These are phyloP conservation scores for Brachionus manjavacas DNA, from an alignment of 1,140 invertebrate genomes.

Conservation along the genomic window DNA sequence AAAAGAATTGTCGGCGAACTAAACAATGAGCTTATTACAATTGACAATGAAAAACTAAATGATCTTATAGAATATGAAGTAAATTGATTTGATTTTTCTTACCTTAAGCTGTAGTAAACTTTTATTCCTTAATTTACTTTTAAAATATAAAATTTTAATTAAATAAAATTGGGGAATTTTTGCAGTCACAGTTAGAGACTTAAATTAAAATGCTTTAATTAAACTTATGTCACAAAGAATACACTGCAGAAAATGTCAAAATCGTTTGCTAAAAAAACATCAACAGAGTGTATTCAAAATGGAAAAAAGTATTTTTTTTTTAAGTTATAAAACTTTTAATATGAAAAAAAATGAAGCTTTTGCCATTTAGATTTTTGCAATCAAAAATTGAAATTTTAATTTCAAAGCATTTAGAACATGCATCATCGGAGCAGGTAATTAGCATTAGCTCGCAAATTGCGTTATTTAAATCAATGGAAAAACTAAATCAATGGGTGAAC, in stretches of 20 bases:
- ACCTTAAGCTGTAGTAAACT: neutral
- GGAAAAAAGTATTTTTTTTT: neutral
- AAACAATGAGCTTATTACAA: neutral
- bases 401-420: neutral
- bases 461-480: constrained; percentile 27
- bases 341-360: neutral
- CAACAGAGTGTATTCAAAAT: neutral
- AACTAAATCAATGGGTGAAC: constrained; percentile 25
- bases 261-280: neutral
- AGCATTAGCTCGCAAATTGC: neutral
- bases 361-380: neutral
- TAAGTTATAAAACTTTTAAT: neutral
- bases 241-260: neutral
- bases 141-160: neutral
- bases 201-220: too few species aligned
- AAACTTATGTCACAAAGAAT: neutral
- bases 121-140: too few species aligned
- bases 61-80: constrained; percentile 17
- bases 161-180: neutral
- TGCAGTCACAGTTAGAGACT: too few species aligned
- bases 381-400: constrained; percentile 23
- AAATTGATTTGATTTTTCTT: neutral
- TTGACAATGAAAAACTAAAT: neutral
- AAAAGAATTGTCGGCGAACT: neutral
- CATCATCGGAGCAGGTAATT: neutral